Conservation (phyloP, 2,797 vertebrate genomes). For the Parotocinclus haroldoi region DNA sequence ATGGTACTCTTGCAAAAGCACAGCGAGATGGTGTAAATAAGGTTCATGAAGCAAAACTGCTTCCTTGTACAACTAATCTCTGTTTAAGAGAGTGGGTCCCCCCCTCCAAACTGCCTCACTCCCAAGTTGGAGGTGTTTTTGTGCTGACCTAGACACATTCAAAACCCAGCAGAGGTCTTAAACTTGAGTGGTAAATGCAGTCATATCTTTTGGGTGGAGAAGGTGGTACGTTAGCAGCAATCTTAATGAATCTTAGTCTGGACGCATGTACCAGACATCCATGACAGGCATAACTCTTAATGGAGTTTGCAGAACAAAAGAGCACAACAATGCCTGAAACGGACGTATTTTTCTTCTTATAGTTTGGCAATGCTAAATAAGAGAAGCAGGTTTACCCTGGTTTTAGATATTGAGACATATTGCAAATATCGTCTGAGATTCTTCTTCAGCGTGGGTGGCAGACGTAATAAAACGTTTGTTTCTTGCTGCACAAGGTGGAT, state of each 20-base stretch:
- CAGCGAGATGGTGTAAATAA: not conserved
- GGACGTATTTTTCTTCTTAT: not conserved
- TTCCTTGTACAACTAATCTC: too few species aligned
- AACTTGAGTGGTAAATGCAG: constrained; percentile 22
- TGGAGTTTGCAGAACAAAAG: not conserved
- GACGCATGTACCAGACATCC: constrained; percentile 48
- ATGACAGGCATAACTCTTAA: constrained; percentile 35
- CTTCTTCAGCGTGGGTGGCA: constrained; percentile 8
- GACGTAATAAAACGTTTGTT: constrained; percentile 12
- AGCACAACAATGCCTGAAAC: not conserved
- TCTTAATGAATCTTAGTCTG: constrained; percentile 37
- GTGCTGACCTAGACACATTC: constrained; percentile 21
- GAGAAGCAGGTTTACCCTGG: too few species aligned
- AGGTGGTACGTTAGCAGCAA: constrained; percentile 34
- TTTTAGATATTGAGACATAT: not conserved
- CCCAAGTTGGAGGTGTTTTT: not conserved
- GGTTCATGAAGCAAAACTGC: too few species aligned
- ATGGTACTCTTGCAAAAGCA: not conserved
- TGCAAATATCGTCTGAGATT: not conserved
- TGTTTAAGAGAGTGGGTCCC: not conserved
- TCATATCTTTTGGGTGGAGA: constrained; percentile 25
- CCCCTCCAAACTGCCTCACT: not conserved
- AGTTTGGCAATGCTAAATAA: too few species aligned
- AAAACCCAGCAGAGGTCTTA: constrained; percentile 12
- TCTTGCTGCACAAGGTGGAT: not conserved